phyloP scores from a whole-genome alignment of 92 coral and sea anemone species.

The Zoanthus sociatus region DNA sequence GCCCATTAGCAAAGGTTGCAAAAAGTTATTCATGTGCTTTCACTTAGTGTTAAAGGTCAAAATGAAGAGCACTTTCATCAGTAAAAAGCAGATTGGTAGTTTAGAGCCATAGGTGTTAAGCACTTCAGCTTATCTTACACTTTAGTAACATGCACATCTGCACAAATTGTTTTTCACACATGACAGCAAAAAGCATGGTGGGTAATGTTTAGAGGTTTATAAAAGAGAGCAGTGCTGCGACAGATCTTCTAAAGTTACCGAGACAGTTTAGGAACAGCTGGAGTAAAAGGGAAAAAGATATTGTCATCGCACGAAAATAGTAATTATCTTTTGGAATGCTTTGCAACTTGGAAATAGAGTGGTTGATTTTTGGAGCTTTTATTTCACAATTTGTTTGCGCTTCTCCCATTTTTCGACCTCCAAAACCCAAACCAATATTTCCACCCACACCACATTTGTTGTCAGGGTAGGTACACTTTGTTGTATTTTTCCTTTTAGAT shows the following conservation, averaged over 20 bases:
- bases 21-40: not conserved
- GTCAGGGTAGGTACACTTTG: not conserved
- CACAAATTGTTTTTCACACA: not conserved
- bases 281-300: not conserved
- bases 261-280: not conserved
- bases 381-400: not conserved
- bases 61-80: not conserved
- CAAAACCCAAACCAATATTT: not conserved
- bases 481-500: not conserved
- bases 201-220: not conserved
- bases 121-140: not conserved
- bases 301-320: not conserved
- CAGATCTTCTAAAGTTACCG: not conserved
- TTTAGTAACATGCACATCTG: not conserved
- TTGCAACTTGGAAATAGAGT: not conserved
- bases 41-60: not conserved
- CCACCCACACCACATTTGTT: not conserved
- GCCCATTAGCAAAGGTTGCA: not conserved
- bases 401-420: constrained; percentile 22
- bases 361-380: not conserved
- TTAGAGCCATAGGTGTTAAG: not conserved
- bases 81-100: not conserved
- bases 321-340: not conserved
- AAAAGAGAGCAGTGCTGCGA: not conserved
- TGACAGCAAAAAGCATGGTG: not conserved